Conservation (phyloP, 2,113 vertebrate genomes). For the Periophthalmus modestus region DNA sequence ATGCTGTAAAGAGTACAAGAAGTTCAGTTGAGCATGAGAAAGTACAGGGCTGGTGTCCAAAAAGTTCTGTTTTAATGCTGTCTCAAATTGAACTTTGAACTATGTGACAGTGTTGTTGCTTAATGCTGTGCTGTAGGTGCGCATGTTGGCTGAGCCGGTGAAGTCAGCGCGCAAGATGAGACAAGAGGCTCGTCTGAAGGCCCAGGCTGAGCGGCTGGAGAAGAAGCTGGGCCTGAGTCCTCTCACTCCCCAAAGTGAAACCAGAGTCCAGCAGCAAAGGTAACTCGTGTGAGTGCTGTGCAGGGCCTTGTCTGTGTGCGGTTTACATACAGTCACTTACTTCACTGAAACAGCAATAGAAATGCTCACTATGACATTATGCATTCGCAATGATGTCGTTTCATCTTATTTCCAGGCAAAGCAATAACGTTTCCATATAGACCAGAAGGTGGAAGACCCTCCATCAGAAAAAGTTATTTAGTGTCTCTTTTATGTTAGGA, state of each 20-base stretch:
- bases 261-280: conserved; percentile 71
- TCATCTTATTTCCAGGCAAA: no score
- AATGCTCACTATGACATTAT: no score
- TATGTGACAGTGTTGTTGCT: background rate
- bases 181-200: conserved; percentile 81
- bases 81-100: background rate
- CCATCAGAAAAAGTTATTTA: no score
- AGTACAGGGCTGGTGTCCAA: background rate
- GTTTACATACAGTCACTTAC: no score
- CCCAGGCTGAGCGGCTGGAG: conserved; percentile 79
- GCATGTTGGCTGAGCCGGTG: conserved; percentile 85
- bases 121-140: conserved; percentile 62
- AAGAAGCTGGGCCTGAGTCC: conserved; percentile 77
- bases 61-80: background rate
- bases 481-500: no score
- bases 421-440: no score
- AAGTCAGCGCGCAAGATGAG: conserved; percentile 87
- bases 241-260: conserved; percentile 82
- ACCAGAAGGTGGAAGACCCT: no score
- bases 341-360: no score
- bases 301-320: no score
- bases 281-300: conserved; percentile 32
- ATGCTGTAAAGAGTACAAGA: background rate
- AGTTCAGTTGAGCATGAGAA: background rate
- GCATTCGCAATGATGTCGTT: no score